phyloP scores from a whole-genome alignment of 2,888 invertebrate species.

The Osedax fenrisi region DNA sequence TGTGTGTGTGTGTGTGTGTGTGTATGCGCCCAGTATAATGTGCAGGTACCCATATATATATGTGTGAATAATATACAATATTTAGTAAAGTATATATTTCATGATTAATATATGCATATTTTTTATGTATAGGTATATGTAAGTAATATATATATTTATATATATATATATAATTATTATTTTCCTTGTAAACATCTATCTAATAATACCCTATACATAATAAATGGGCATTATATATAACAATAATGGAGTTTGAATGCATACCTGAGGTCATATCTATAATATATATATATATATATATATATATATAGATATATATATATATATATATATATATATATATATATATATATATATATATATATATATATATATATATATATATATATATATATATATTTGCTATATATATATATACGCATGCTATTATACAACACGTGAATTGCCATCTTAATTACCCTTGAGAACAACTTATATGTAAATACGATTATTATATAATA shows the following conservation, averaged over 20 bases:
- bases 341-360: background rate
- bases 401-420: background rate
- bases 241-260: too few relatives aligned
- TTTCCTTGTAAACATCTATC: too few relatives aligned
- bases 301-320: too few relatives aligned
- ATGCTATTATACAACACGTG: background rate
- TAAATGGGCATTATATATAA: too few relatives aligned
- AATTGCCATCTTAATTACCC: too few relatives aligned
- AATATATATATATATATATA: too few relatives aligned
- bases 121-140: background rate
- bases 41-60: too few relatives aligned
- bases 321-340: too few relatives aligned
- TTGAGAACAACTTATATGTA: too few relatives aligned
- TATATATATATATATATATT: background rate
- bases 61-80: background rate
- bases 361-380: background rate
- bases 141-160: background rate
- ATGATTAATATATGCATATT: background rate
- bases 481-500: too few relatives aligned
- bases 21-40: background rate
- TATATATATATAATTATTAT: background rate
- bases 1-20: background rate
- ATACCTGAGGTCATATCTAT: too few relatives aligned
- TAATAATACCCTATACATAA: too few relatives aligned
- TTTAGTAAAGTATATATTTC: background rate